Conservation (phyloP, 2,797 vertebrate genomes). For the Ambastaia sidthimunki region DNA sequence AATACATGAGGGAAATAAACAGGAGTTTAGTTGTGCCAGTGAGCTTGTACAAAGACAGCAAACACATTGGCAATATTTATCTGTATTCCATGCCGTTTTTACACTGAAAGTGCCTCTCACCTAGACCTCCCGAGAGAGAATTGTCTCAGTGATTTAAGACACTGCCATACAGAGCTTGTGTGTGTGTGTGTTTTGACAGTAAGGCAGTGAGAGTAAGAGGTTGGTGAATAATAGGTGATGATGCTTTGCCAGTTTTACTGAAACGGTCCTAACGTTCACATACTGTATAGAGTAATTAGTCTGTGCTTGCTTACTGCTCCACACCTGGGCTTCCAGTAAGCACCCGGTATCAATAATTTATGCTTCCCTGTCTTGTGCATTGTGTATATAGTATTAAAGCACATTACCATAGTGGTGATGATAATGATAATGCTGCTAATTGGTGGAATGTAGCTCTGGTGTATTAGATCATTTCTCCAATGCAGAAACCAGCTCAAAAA, state of each 20-base stretch:
- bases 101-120: conserved; percentile 21
- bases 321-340: conserved; percentile 79
- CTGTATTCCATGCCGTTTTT: conserved; percentile 29
- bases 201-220: conserved; percentile 10
- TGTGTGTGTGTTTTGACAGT: conserved; percentile 33
- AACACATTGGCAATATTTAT: conserved; percentile 26
- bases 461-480: conserved; percentile 31
- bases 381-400: conserved; percentile 53
- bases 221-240: conserved; percentile 75
- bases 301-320: conserved; percentile 78
- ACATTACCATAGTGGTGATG: conserved; percentile 64
- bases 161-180: not conserved
- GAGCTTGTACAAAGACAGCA: conserved; percentile 5
- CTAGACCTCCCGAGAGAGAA: conserved; percentile 16
- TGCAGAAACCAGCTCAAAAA: conserved; percentile 42
- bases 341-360: conserved; percentile 77
- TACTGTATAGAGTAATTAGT: conserved; percentile 77
- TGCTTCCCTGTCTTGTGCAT: conserved; percentile 65
- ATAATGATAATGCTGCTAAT: conserved; percentile 55
- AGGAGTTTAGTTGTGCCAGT: not conserved
- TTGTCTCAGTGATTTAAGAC: conserved; percentile 35
- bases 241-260: conserved; percentile 73
- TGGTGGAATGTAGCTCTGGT: conserved; percentile 14
- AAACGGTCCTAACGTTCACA: conserved; percentile 76
- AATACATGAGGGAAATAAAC: conserved; percentile 12